phyloP scores from a whole-genome alignment of 1,140 invertebrate genomes.

The Drosophila busckii region DNA sequence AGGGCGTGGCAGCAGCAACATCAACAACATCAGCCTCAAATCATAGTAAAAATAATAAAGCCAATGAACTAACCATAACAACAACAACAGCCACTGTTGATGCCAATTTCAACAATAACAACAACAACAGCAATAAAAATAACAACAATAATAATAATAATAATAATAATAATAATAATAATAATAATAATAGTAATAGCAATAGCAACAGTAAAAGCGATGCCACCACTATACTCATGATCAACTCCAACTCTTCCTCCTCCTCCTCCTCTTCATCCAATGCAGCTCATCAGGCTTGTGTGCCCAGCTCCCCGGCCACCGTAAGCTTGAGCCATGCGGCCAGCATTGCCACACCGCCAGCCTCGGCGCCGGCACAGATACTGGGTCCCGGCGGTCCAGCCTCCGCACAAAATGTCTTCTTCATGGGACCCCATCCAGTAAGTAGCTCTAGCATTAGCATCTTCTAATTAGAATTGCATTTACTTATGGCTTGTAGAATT shows the following conservation, averaged over 20 bases:
- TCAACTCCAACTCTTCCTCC: constrained; percentile 50
- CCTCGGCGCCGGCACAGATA: constrained; percentile 59
- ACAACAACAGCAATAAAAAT: constrained; percentile 7
- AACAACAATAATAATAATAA: constrained; percentile 30
- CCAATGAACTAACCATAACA: constrained; percentile 63
- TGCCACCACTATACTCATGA: constrained; percentile 59
- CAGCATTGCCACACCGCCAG: constrained; percentile 57
- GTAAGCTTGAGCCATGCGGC: constrained; percentile 55
- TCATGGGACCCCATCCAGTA: constrained; percentile 69
- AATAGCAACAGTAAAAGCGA: constrained; percentile 17
- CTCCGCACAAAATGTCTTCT: constrained; percentile 54
- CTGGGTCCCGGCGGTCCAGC: constrained; percentile 35
- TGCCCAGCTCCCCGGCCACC: constrained; percentile 65
- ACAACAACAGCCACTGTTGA: constrained; percentile 22
- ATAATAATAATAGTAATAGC: constrained; percentile 21
- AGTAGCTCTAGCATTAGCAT: not conserved
- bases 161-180: constrained; percentile 34
- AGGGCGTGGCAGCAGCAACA: constrained; percentile 25
- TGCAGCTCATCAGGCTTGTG: constrained; percentile 58
- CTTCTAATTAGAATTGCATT: not conserved
- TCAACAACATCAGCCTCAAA: constrained; percentile 26
- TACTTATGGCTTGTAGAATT: not conserved
- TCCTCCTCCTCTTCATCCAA: constrained; percentile 50
- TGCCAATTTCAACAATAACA: constrained; percentile 1
- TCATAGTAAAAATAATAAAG: constrained; percentile 64